Conservation (phyloP, 2,113 vertebrate species). For the Cephalopholis sonnerati region DNA sequence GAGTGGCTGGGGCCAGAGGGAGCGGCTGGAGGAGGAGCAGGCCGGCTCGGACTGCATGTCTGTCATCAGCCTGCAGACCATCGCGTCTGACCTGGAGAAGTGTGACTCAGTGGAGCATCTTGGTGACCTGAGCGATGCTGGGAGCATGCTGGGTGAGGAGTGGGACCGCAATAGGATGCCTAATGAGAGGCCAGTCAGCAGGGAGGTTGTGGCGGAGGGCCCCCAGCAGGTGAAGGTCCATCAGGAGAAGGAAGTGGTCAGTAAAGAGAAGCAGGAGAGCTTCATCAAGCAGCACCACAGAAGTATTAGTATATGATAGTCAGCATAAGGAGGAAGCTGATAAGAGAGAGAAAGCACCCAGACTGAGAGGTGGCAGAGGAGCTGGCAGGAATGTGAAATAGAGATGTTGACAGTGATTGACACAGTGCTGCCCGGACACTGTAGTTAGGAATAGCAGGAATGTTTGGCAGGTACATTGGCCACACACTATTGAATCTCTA, state of each 20-base stretch:
- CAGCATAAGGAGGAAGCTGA: background rate
- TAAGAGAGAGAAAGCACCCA: background rate
- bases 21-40: conserved; percentile 64
- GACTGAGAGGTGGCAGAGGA: background rate
- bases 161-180: conserved; percentile 48
- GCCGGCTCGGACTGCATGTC: conserved; percentile 83
- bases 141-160: conserved; percentile 69
- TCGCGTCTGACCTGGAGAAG: conserved; percentile 92
- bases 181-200: conserved; percentile 17
- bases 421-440: conserved; percentile 12
- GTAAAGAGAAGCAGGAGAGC: conserved; percentile 66
- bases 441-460: conserved; percentile 28
- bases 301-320: conserved; percentile 85
- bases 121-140: conserved; percentile 80
- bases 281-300: conserved; percentile 85
- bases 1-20: conserved; percentile 78
- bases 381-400: conserved; percentile 23
- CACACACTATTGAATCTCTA: conserved; percentile 45
- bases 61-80: conserved; percentile 90
- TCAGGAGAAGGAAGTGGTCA: conserved; percentile 34
- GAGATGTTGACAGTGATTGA: conserved; percentile 21
- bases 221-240: conserved; percentile 18
- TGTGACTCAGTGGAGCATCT: conserved; percentile 93
- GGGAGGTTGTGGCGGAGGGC: background rate
- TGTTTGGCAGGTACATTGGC: conserved; percentile 32